Conservation (phyloP, 1,140 invertebrate genomes). For the Aphaenogaster rudis region DNA sequence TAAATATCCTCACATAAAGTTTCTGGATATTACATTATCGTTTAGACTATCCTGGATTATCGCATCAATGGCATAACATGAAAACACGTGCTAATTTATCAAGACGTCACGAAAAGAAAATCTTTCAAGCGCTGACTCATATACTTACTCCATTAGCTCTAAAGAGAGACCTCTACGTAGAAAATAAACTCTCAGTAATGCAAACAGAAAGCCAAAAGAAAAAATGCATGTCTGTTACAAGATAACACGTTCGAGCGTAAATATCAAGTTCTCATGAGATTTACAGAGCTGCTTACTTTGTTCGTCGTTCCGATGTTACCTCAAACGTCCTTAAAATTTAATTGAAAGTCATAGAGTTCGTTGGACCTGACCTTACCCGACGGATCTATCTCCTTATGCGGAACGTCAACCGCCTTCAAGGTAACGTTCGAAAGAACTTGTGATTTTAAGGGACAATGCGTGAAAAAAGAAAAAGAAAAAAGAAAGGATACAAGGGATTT, state of each 20-base stretch:
- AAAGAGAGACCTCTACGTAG: background rate
- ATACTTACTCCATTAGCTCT: constrained; percentile 20
- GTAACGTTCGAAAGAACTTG: background rate
- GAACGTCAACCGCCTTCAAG: constrained; percentile 16
- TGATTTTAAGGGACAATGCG: background rate
- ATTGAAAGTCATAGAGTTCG: constrained; percentile 25
- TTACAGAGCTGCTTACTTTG: background rate
- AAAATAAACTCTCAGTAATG: constrained; percentile 42
- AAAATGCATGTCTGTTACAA: background rate
- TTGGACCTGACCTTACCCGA: constrained; percentile 7
- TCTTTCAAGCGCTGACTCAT: constrained; percentile 3
- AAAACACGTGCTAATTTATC: constrained; percentile 44
- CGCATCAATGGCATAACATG: constrained; percentile 43
- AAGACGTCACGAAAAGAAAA: constrained; percentile 26
- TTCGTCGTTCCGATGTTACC: background rate
- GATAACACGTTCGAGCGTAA: constrained; percentile 26
- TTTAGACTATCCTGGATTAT: constrained; percentile 1
- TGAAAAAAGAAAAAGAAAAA: background rate
- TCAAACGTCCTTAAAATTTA: constrained; percentile 49
- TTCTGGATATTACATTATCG: constrained; percentile 5
- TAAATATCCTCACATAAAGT: constrained; percentile 1
- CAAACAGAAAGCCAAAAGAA: background rate
- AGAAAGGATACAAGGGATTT: background rate
- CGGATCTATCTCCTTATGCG: constrained; percentile 3
- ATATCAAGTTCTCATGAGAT: background rate